Conservation (phyloP, 2,797 vertebrate species). For the Chloroceryle inda region DNA sequence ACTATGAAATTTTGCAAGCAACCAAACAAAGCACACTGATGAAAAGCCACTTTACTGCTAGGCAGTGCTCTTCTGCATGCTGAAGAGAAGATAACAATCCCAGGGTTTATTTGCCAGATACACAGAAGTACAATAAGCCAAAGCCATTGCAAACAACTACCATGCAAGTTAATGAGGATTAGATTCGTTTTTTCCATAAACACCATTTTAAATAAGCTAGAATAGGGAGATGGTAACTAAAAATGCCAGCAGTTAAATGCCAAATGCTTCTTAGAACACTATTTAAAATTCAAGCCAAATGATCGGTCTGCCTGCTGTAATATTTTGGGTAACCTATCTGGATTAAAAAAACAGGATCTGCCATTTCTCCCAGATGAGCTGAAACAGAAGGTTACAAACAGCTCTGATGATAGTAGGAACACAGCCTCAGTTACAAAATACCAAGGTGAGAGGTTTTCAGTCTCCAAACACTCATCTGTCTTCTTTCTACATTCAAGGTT, state of each 20-base stretch:
- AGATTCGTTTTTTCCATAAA: constrained; percentile 3
- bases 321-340: neutral
- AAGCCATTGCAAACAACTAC: constrained; percentile 1
- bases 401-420: neutral
- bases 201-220: neutral
- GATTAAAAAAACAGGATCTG: neutral
- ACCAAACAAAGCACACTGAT: neutral
- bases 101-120: constrained; percentile 12
- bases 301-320: neutral
- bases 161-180: constrained; percentile 36
- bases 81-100: constrained; percentile 5
- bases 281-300: constrained; percentile 21
- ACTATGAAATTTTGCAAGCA: constrained; percentile 41
- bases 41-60: constrained; percentile 30
- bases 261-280: neutral
- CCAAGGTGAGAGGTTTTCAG: neutral
- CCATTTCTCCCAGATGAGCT: neutral
- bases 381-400: neutral
- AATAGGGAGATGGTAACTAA: neutral
- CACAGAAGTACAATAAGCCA: constrained; percentile 24
- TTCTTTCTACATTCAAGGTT: neutral
- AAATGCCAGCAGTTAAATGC: neutral
- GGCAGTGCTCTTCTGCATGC: constrained; percentile 18
- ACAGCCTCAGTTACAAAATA: neutral
- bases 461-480: neutral